Percentiles rank a stretch among this genome's conserved stretches.
phyloP scores from a whole-genome alignment of 2,888 invertebrate species.

The Tineola bisselliella region DNA sequence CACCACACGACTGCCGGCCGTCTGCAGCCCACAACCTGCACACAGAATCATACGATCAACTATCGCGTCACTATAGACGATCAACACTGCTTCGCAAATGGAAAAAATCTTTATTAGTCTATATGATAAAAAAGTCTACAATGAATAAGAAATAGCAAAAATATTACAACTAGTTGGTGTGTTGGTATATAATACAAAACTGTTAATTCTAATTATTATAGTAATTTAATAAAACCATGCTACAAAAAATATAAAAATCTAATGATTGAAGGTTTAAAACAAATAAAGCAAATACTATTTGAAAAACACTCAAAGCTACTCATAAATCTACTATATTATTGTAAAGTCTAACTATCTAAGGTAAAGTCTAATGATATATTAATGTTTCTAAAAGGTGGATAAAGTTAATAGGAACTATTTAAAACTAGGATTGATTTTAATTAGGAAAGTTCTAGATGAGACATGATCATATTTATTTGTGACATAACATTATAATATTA shows the following conservation, averaged over 20 bases:
- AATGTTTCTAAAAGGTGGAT: not conserved
- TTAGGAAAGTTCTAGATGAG: not conserved
- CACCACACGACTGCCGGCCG: slow-evolving; percentile 94
- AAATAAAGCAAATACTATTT: slow-evolving; percentile 2
- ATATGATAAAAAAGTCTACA: not conserved
- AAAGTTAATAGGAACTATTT: not conserved
- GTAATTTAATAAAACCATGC: not conserved
- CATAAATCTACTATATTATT: not conserved
- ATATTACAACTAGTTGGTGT: not conserved
- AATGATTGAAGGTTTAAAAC: not conserved
- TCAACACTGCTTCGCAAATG: not conserved
- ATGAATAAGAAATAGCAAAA: not conserved
- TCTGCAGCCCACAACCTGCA: slow-evolving; percentile 92
- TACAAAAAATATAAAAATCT: not conserved
- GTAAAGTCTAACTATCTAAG: not conserved
- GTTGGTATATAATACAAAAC: not conserved
- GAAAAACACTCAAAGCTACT: not conserved
- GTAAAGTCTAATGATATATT: not conserved
- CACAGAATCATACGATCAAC: not conserved
- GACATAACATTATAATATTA: not conserved
- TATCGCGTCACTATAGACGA: not conserved
- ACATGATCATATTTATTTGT: not conserved
- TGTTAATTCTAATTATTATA: not conserved
- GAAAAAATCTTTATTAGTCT: not conserved
- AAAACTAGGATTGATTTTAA: not conserved